A percentile compares a stretch with the other conserved stretches of the same genome.
These are phyloP conservation scores for Coryphaenoides rupestris DNA, from an alignment of 2,113 vertebrate species.

Conservation along the genomic window DNA sequence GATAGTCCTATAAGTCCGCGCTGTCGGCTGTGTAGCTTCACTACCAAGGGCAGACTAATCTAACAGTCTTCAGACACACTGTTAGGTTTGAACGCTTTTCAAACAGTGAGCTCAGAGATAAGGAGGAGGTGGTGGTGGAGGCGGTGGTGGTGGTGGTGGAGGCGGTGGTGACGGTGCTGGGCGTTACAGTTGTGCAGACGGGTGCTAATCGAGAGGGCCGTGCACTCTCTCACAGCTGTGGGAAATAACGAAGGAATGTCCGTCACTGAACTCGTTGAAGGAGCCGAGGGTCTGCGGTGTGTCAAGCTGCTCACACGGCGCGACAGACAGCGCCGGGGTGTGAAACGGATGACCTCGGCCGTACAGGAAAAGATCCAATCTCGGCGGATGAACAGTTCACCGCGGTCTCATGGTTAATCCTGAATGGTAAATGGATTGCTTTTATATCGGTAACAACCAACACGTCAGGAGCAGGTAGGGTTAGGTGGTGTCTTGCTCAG, in stretches of 20 bases:
- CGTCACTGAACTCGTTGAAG: constrained; percentile 35
- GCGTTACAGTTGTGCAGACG: constrained; percentile 33
- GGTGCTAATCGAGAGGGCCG: constrained; percentile 48
- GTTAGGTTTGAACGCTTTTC: constrained; percentile 10
- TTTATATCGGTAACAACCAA: too few relatives aligned
- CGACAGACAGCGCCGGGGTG: constrained; percentile 51
- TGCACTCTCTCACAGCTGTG: constrained; percentile 46
- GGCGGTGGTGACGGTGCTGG: too few relatives aligned
- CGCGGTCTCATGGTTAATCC: constrained; percentile 1
- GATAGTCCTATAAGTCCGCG: too few relatives aligned
- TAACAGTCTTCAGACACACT: constrained; percentile 3
- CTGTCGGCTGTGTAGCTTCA: constrained; percentile 4
- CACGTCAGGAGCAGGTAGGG: too few relatives aligned
- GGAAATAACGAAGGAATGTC: constrained; percentile 36
- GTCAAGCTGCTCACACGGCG: constrained; percentile 38
- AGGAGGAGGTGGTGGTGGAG: too few relatives aligned
- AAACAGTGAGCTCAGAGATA: constrained; percentile 54
- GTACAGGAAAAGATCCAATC: constrained; percentile 32
- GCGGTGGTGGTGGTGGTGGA: too few relatives aligned
- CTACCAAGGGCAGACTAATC: background rate
- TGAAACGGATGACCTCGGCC: constrained; percentile 55
- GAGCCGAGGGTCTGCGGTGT: constrained; percentile 50
- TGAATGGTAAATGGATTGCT: too few relatives aligned
- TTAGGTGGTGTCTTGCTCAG: too few relatives aligned
- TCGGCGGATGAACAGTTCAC: constrained; percentile 17